Conservation (phyloP, 2,888 invertebrate species). For the Sarcophaga rosellei region DNA sequence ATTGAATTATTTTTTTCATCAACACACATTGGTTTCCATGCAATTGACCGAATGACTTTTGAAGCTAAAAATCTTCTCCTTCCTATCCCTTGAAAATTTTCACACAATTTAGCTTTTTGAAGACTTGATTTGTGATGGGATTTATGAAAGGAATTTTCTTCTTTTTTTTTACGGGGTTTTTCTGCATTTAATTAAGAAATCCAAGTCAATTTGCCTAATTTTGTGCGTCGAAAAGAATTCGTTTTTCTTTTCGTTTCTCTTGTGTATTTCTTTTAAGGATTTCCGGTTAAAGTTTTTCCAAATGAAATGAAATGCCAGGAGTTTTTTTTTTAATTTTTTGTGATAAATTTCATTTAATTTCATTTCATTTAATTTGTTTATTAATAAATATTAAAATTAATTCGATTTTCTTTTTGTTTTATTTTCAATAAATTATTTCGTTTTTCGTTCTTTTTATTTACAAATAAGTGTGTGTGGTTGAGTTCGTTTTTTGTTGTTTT, state of each 20-base stretch:
- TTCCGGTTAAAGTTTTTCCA: conserved; percentile 52
- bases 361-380: conserved; percentile 54
- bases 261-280: conserved; percentile 61
- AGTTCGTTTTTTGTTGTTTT: not conserved
- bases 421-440: conserved; percentile 16
- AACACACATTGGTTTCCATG: conserved; percentile 12
- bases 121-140: conserved; percentile 58
- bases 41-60: conserved; percentile 5
- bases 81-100: conserved; percentile 40
- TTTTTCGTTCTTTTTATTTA: conserved; percentile 24
- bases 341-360: conserved; percentile 44
- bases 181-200: conserved; percentile 54
- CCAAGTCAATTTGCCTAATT: conserved; percentile 6
- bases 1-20: conserved; percentile 35
- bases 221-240: no score
- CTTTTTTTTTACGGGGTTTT: conserved; percentile 28
- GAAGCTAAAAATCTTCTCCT: not conserved
- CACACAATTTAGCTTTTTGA: conserved; percentile 49
- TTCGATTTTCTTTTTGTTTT: conserved; percentile 16
- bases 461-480: conserved; percentile 5
- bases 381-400: conserved; percentile 65
- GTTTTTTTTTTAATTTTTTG: conserved; percentile 18
- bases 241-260: conserved; percentile 49
- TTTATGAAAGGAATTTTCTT: not conserved
- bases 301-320: conserved; percentile 44